These are phyloP conservation scores for Papilio polyxenes DNA, from an alignment of 1,140 invertebrate genomes.

Conservation along the genomic window DNA sequence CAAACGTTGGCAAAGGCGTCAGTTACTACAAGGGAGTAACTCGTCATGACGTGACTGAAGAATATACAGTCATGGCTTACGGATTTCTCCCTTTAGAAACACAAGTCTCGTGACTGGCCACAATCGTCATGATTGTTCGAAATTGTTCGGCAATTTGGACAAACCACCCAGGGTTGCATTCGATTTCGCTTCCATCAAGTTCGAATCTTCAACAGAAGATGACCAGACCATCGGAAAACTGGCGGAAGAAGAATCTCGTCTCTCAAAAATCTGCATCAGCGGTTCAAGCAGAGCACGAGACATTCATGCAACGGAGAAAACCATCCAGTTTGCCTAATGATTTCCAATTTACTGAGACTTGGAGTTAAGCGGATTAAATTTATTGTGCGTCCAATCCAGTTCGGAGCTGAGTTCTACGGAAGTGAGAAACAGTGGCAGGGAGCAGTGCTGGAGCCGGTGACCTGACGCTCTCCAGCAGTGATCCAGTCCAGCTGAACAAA, in stretches of 20 bases:
- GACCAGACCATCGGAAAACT: not conserved
- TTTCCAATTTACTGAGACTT: not conserved
- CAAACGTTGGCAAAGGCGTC: not conserved
- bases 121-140: not conserved
- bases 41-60: not conserved
- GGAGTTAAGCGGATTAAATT: not conserved
- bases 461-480: not conserved
- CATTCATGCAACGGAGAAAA: not conserved
- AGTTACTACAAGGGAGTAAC: not conserved
- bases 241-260: not conserved
- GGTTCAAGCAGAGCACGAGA: not conserved
- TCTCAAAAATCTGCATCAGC: not conserved
- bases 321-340: not conserved
- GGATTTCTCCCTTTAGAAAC: not conserved
- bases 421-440: not conserved
- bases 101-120: not conserved
- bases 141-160: not conserved
- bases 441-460: not conserved
- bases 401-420: not conserved
- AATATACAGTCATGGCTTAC: not conserved
- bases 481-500: not conserved
- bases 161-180: not conserved
- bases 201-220: not conserved
- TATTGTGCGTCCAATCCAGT: not conserved
- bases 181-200: not conserved